Conservation (phyloP, 2,113 vertebrate genomes). For the Ameiurus melas region DNA sequence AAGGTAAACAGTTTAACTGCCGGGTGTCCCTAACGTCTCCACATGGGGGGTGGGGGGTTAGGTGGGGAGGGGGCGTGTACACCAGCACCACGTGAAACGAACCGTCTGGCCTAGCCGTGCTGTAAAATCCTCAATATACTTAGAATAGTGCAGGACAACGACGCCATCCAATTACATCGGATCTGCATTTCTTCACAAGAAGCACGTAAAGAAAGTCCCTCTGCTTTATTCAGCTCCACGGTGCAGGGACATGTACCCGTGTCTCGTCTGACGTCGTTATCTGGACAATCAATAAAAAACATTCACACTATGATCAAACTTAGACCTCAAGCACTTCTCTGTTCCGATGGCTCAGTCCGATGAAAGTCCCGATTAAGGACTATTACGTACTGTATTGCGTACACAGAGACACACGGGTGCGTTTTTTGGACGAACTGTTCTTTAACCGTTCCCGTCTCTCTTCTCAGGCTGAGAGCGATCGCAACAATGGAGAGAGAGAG, state of each 20-base stretch:
- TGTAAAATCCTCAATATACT: not conserved
- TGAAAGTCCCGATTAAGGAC: not conserved
- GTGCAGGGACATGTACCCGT: not conserved
- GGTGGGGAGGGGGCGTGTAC: no score
- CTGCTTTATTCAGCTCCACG: not conserved
- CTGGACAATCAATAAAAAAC: not conserved
- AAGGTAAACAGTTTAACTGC: not conserved
- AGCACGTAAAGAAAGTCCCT: not conserved
- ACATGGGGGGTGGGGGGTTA: no score
- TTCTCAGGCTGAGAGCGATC: not conserved
- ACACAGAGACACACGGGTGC: not conserved
- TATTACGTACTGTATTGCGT: no score
- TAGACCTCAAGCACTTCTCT: not conserved
- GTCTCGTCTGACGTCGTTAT: not conserved
- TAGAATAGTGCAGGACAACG: not conserved
- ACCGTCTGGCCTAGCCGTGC: not conserved
- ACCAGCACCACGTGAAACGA: no score
- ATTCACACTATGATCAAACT: not conserved
- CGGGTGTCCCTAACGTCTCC: no score
- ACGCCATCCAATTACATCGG: not conserved
- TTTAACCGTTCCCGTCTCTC: not conserved
- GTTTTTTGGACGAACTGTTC: not conserved
- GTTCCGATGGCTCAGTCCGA: not conserved
- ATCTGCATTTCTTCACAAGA: not conserved
- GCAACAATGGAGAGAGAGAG: not conserved